These are phyloP conservation scores for Chloebia gouldiae DNA, from an alignment of 2,113 vertebrate species.

Conservation along the genomic window DNA sequence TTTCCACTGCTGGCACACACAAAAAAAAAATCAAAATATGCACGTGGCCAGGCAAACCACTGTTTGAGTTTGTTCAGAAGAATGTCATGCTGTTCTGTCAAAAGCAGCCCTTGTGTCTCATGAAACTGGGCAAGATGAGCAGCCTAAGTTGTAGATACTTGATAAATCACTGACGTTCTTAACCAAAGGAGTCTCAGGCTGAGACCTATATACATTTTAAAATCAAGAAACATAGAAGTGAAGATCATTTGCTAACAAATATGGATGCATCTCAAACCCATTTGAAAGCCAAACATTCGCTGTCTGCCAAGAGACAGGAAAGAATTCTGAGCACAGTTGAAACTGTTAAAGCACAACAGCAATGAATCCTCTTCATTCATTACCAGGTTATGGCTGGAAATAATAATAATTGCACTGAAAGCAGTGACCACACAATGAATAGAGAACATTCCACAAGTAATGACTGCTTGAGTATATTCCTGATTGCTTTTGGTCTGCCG, in stretches of 20 bases:
- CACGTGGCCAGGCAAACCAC: not conserved
- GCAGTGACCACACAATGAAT: not conserved
- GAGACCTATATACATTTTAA: not conserved
- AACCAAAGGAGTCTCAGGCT: not conserved
- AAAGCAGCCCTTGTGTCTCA: not conserved
- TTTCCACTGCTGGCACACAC: not conserved
- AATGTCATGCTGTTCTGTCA: not conserved
- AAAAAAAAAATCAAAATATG: not conserved
- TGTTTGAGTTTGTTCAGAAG: not conserved
- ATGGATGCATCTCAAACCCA: not conserved
- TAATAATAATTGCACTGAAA: not conserved
- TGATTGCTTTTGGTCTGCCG: not conserved
- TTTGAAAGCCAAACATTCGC: not conserved
- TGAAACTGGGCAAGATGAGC: not conserved
- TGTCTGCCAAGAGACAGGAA: not conserved
- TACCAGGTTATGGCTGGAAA: not conserved
- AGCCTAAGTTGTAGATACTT: not conserved
- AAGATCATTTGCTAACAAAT: not conserved
- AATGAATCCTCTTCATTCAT: not conserved
- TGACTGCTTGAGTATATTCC: not conserved
- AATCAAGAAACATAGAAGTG: not conserved
- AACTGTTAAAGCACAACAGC: not conserved
- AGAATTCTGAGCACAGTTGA: not conserved
- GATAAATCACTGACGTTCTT: not conserved
- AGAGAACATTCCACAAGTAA: not conserved